Evolutionary conservation across 2,888 invertebrate species (phyloP).

Genomic region (Diadegma fenestrale): DNA sequence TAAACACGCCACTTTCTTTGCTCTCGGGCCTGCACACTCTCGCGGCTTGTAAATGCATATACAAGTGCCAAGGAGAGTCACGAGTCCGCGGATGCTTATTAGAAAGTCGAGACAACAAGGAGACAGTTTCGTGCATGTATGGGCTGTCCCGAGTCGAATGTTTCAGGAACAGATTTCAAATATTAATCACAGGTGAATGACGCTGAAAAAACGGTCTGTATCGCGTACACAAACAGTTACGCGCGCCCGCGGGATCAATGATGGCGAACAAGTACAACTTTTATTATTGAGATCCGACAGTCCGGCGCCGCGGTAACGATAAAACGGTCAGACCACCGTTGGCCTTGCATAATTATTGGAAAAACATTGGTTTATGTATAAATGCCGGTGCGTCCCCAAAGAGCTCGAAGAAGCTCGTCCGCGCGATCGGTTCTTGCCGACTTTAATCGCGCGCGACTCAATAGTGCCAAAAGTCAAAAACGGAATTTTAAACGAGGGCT

Average conservation of each 20-base stretch:
- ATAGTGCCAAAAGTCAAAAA: no score
- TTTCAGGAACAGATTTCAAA: no score
- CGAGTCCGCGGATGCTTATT: conserved; percentile 46
- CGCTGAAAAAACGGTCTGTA: no score
- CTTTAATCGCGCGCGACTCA: no score
- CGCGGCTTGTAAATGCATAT: neutral
- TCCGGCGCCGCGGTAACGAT: conserved; percentile 63
- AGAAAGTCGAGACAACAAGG: conserved; percentile 52
- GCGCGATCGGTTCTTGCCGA: neutral
- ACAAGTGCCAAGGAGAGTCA: conserved; percentile 37
- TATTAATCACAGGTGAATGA: no score
- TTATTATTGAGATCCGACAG: conserved; percentile 67
- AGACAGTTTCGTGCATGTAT: neutral
- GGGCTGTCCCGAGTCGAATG: conserved; percentile 14
- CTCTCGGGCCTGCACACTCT: conserved; percentile 6
- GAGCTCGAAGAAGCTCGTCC: conserved; percentile 12
- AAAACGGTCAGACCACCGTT: conserved; percentile 49
- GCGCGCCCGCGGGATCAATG: conserved; percentile 25
- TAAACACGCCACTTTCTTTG: conserved; percentile 42
- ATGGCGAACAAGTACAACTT: conserved; percentile 39
- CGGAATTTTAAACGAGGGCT: no score
- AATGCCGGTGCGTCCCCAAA: neutral
- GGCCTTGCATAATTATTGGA: conserved; percentile 68
- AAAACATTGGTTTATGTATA: neutral
- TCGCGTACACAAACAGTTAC: no score